Evolutionary conservation across 2,113 vertebrate species (phyloP).

Genomic region (Semicossyphus pulcher): DNA sequence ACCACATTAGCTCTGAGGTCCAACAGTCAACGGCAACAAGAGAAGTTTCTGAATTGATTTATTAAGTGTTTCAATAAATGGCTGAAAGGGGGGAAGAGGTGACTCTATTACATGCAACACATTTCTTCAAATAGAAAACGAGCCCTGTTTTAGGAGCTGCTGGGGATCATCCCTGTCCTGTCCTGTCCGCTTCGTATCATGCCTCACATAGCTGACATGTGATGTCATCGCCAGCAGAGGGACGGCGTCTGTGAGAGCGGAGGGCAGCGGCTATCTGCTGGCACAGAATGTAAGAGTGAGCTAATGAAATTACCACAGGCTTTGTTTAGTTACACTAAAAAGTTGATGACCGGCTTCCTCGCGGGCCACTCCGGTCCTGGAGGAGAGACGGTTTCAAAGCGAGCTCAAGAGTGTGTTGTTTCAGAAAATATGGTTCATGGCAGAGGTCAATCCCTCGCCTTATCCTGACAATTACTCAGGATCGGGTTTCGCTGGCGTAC

Average conservation of each 20-base stretch:
- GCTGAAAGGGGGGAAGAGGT: background rate
- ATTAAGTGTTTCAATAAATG: constrained; percentile 15
- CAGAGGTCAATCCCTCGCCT: constrained; percentile 77
- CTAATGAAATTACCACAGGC: constrained; percentile 57
- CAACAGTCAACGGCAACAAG: constrained; percentile 15
- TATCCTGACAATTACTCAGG: constrained; percentile 77
- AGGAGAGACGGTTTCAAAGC: constrained; percentile 70
- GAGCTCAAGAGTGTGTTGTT: constrained; percentile 73
- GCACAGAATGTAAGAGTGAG: constrained; percentile 24
- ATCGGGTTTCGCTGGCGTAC: constrained; percentile 73
- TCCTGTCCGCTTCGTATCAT: constrained; percentile 39
- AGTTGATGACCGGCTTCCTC: constrained; percentile 62
- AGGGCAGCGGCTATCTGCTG: constrained; percentile 26
- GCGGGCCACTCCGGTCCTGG: constrained; percentile 33
- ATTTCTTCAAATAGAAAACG: constrained; percentile 6
- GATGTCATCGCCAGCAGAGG: constrained; percentile 59
- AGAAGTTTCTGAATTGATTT: constrained; percentile 24
- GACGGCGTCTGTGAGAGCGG: constrained; percentile 11
- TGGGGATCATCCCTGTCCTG: background rate
- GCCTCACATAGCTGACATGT: constrained; percentile 47
- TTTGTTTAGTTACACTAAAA: constrained; percentile 75
- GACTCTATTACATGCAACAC: constrained; percentile 30
- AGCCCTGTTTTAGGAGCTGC: background rate
- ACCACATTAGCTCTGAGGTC: constrained; percentile 43
- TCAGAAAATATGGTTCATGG: constrained; percentile 76